phyloP scores from a whole-genome alignment of 2,888 invertebrate species.

The Mechanitis messenoides region DNA sequence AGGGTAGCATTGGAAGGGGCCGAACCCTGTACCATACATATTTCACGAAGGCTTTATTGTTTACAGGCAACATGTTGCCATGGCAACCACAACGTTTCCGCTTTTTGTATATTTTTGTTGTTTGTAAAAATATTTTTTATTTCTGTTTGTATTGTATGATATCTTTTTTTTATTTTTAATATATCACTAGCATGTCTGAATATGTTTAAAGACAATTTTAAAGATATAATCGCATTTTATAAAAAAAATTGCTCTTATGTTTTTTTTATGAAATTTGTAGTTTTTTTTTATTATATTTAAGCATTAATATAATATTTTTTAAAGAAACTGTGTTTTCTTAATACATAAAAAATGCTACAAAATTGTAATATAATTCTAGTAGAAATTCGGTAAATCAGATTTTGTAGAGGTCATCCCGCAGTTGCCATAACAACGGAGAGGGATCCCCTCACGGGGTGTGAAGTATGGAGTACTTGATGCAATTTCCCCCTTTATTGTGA shows the following conservation, averaged over 20 bases:
- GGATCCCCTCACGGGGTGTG: constrained; percentile 21
- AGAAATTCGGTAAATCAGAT: constrained; percentile 7
- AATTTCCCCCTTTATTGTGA: constrained; percentile 22
- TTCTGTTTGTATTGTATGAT: background rate
- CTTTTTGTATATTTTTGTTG: background rate
- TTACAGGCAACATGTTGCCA: constrained; percentile 31
- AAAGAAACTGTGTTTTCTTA: too few relatives aligned
- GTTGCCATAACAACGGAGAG: constrained; percentile 50
- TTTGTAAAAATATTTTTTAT: background rate
- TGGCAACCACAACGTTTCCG: constrained; percentile 30
- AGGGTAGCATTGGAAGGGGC: constrained; percentile 11
- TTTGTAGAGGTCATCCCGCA: constrained; percentile 34
- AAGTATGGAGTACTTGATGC: constrained; percentile 20
- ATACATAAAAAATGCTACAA: background rate
- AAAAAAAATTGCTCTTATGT: too few relatives aligned
- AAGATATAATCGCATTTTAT: too few relatives aligned
- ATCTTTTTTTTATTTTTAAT: background rate
- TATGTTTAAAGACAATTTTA: background rate
- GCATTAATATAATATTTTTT: background rate
- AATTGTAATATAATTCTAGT: background rate
- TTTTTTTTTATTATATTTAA: background rate
- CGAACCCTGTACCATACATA: constrained; percentile 15
- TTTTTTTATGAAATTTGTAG: too few relatives aligned
- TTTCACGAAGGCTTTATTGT: constrained; percentile 26
- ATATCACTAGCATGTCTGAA: too few relatives aligned